A percentile compares a stretch with the other conserved stretches of the same genome.
phyloP scores from a whole-genome alignment of 2,888 invertebrate genomes.

The Esperia sulphurella region DNA sequence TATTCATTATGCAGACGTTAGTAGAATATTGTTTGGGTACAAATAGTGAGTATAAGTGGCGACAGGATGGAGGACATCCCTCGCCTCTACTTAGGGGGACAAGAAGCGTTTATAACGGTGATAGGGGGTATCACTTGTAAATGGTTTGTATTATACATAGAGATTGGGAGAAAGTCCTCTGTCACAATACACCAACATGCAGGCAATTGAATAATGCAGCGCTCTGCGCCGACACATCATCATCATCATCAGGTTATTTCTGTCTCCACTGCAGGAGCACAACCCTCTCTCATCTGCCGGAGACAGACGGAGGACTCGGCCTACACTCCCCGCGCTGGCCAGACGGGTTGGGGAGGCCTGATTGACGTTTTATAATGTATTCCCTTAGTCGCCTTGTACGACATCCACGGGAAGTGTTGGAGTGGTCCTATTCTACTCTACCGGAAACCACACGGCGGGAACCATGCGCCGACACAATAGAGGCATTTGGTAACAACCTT shows the following conservation, averaged over 20 bases:
- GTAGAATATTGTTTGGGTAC: slow-evolving; percentile 23
- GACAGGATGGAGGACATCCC: slow-evolving; percentile 18
- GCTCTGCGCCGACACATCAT: slow-evolving; percentile 37
- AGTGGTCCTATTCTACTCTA: too few species aligned
- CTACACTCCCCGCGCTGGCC: too few species aligned
- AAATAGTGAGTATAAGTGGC: slow-evolving; percentile 14
- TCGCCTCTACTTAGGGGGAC: slow-evolving; percentile 26
- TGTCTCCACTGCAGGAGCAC: too few species aligned
- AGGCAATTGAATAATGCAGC: slow-evolving; percentile 51
- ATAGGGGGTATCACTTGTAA: slow-evolving; percentile 48
- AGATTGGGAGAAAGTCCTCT: slow-evolving; percentile 24
- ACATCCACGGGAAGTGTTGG: too few species aligned
- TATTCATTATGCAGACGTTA: slow-evolving; percentile 34
- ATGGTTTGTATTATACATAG: slow-evolving; percentile 40
- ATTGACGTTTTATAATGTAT: too few species aligned
- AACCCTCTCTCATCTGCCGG: too few species aligned
- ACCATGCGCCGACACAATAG: slow-evolving; percentile 41
- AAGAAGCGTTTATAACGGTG: slow-evolving; percentile 32
- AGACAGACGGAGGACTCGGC: too few species aligned
- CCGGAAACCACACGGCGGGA: too few species aligned
- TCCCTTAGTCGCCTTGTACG: too few species aligned
- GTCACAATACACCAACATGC: slow-evolving; percentile 30
- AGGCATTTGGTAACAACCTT: slow-evolving; percentile 18
- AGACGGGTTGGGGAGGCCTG: too few species aligned
- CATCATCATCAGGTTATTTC: too few species aligned